Conservation (phyloP, 2,113 vertebrate species). For the Gorilla gorilla region DNA sequence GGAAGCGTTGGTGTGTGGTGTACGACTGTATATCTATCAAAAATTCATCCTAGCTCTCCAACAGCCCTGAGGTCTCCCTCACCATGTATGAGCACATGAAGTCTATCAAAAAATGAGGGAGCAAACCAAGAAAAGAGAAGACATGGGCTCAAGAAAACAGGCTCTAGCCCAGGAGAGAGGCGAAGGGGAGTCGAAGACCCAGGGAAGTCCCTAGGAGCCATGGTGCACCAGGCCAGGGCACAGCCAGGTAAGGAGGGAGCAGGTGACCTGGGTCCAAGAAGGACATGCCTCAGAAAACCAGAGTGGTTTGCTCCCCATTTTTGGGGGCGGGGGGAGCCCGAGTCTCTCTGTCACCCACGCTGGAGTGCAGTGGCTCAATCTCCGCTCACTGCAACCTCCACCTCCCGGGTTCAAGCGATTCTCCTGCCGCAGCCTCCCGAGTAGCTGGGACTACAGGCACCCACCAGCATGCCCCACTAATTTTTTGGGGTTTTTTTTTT, state of each 20-base stretch:
- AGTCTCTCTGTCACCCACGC: too few relatives aligned
- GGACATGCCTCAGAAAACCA: neutral
- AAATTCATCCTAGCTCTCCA: neutral
- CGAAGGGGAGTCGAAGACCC: neutral
- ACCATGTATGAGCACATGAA: accelerated
- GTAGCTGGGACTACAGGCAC: too few relatives aligned
- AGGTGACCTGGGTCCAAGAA: neutral
- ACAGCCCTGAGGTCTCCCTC: neutral
- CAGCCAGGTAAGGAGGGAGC: neutral
- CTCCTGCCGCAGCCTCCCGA: too few relatives aligned
- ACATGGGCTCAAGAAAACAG: neutral
- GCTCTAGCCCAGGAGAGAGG: neutral
- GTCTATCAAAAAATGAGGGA: neutral
- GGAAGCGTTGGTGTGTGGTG: neutral
- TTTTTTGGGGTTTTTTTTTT: too few relatives aligned
- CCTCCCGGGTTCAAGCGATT: too few relatives aligned
- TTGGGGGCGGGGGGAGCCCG: accelerated
- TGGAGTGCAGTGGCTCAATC: too few relatives aligned
- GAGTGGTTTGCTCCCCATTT: neutral
- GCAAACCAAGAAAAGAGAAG: neutral
- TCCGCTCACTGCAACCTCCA: too few relatives aligned
- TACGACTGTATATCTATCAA: neutral
- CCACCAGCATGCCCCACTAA: accelerated
- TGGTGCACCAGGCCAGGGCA: neutral
- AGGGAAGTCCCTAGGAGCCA: neutral